Evolutionary conservation across 2,797 vertebrate genomes (phyloP).

Genomic region (Taeniopygia guttata): DNA sequence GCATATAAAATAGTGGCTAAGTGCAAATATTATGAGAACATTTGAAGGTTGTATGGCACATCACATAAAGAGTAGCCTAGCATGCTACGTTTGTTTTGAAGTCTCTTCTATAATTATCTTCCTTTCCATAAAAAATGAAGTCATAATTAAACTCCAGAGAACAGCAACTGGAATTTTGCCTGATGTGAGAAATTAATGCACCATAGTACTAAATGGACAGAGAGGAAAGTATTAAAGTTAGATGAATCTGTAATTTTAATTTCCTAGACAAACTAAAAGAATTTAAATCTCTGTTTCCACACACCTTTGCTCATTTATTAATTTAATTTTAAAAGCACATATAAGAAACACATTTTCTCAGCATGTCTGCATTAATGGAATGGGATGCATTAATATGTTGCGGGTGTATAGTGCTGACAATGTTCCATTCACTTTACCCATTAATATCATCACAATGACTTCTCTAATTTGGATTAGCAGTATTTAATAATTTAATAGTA

Average conservation of each 20-base stretch:
- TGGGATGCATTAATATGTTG: neutral
- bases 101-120: neutral
- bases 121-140: neutral
- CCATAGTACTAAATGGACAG: neutral
- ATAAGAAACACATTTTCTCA: neutral
- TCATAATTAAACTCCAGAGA: neutral
- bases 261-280: neutral
- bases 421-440: neutral
- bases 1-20: neutral
- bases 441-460: neutral
- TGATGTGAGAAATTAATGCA: neutral
- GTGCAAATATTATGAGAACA: neutral
- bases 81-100: constrained; percentile 6
- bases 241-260: neutral
- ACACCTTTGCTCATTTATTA: neutral
- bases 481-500: neutral
- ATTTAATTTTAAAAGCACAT: neutral
- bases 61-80: neutral
- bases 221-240: neutral
- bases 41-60: neutral
- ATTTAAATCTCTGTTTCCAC: neutral
- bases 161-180: neutral
- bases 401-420: neutral
- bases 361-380: neutral
- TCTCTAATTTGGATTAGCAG: neutral